phyloP scores from a whole-genome alignment of 2,888 invertebrate species.

The Drosophila emarginata region DNA sequence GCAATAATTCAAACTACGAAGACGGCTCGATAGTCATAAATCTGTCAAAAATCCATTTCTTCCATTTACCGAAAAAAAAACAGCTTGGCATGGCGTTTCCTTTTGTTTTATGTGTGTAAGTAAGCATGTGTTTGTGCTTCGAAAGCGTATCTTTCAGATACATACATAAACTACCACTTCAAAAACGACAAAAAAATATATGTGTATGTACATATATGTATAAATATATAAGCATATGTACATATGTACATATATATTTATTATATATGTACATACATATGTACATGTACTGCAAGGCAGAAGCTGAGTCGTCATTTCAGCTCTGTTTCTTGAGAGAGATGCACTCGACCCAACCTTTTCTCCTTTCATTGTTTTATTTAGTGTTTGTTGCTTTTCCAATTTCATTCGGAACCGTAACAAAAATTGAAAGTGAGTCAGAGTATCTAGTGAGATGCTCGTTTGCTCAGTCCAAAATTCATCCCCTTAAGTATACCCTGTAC shows the following conservation, averaged over 20 bases:
- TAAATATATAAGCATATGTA: not conserved
- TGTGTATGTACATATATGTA: not conserved
- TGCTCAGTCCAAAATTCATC: conserved; percentile 46
- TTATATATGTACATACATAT: not conserved
- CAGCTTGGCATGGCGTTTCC: conserved; percentile 74
- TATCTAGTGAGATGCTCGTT: conserved; percentile 70
- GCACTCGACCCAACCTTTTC: conserved; percentile 32
- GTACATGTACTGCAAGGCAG: conserved; percentile 63
- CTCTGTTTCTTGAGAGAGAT: conserved; percentile 46
- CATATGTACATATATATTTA: not conserved
- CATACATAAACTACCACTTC: conserved; percentile 78
- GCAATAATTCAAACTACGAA: conserved; percentile 82
- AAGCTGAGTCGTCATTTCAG: conserved; percentile 54
- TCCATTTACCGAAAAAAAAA: conserved; percentile 73
- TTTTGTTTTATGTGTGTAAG: conserved; percentile 45
- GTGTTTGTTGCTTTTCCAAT: conserved; percentile 51
- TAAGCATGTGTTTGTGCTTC: conserved; percentile 53
- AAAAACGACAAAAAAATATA: conserved; percentile 46
- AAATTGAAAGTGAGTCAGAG: conserved; percentile 71
- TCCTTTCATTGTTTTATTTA: conserved; percentile 7
- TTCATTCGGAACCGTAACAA: conserved; percentile 54
- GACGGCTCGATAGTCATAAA: conserved; percentile 83
- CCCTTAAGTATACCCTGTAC: conserved; percentile 11
- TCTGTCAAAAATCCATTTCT: conserved; percentile 83
- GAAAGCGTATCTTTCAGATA: conserved; percentile 79